A percentile compares a stretch with the other conserved stretches of the same genome.
phyloP scores from a whole-genome alignment of 2,888 invertebrate genomes.

The Punctoribates punctum region DNA sequence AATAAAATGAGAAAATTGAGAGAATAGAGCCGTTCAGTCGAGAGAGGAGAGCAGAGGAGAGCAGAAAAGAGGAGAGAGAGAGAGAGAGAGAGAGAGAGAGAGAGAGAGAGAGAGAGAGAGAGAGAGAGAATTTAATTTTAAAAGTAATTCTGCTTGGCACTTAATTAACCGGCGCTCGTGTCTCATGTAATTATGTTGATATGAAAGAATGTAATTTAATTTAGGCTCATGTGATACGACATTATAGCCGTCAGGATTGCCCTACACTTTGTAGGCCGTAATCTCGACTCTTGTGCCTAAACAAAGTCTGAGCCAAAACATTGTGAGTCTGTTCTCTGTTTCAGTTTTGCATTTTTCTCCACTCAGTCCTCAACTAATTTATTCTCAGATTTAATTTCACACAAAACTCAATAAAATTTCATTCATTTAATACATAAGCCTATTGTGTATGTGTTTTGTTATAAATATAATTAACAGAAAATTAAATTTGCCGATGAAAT shows the following conservation, averaged over 20 bases:
- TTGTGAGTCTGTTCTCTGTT: background rate
- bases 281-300: background rate
- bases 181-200: slow-evolving; percentile 37
- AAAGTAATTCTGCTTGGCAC: slow-evolving; percentile 27
- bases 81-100: slow-evolving; percentile 10
- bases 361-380: slow-evolving; percentile 5
- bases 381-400: slow-evolving; percentile 9
- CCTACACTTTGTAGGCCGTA: background rate
- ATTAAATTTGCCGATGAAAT: background rate
- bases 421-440: slow-evolving; percentile 24
- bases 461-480: slow-evolving; percentile 16
- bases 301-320: background rate
- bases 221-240: slow-evolving; percentile 26
- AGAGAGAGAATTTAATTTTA: slow-evolving; percentile 37
- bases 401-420: slow-evolving; percentile 27
- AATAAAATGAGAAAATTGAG: slow-evolving; percentile 10
- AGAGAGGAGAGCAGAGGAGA: background rate
- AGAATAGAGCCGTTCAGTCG: background rate
- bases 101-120: slow-evolving; percentile 22
- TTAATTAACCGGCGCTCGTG: slow-evolving; percentile 36
- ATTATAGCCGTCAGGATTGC: slow-evolving; percentile 26
- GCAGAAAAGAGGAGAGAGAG: background rate
- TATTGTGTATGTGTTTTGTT: background rate
- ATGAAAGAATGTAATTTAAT: slow-evolving; percentile 38
- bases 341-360: background rate